Base-by-base conservation (phyloP, 30 jellyfish, hydroid and myxozoan genomes). In the Nemopilema nomurai region DNA sequence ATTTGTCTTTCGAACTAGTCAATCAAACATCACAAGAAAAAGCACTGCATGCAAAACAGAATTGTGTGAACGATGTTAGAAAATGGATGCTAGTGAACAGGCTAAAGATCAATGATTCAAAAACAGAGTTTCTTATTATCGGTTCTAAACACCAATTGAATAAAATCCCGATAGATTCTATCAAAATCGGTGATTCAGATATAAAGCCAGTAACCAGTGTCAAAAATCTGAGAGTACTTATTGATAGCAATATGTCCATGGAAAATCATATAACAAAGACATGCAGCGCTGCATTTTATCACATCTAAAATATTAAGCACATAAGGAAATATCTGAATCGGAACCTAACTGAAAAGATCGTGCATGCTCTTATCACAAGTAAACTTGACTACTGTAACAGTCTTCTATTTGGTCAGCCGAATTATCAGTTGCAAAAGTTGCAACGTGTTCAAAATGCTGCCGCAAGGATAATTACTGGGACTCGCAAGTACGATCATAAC, bases 391-490 rank as follows among this genome's bases (percentile, higher is more conserved):
- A 81, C 79, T 81, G 90, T 72, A 83, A 83, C 52, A 51, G 85
- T 69, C 84, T 81, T 33, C 74, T 81, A 41, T 81, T 51, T 51
- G 91, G 91, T 30, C 18, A 67, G 62, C 52, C 85, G 17, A 67
- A 81, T 18, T 53, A n/a, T 69, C 86, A 31, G 64, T n/a, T 69
- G 50, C 52, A 76, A 18, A 74, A 75, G 70, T 66, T 57, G 88
- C 93, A 84, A 64, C 63, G 81, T 1, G 82, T 74, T 27, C 93
- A 72, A 31, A 84, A 84, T 41, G 82, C 89, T 4, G 94, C 94
- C 26, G 83, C 94, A 28, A 52, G 87, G 27, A 31, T 83, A 19
- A 31, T 71, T 52, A 28, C 69, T 52, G 73, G 79, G 16, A 33
- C 74, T 22, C 67, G 26, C 52, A 71, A 73, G 71, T 70, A 41